A percentile compares a stretch with the other conserved stretches of the same genome.
Evolutionary conservation across 92 coral and sea anemone species (phyloP).

Genomic region (Actinostola sp.): DNA sequence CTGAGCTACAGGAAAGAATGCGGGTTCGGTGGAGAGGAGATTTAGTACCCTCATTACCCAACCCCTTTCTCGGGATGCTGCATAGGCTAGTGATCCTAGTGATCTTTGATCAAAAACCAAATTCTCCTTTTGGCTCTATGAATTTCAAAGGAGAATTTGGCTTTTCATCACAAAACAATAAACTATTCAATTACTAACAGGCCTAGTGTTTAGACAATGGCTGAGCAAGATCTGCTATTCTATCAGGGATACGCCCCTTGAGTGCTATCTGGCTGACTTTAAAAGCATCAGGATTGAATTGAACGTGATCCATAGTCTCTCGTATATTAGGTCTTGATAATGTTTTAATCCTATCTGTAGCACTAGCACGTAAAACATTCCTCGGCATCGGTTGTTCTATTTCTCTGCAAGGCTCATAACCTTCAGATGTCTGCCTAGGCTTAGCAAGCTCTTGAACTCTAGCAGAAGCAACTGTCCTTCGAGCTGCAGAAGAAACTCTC

Average conservation of each 20-base stretch:
- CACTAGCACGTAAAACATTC: conserved; percentile 76
- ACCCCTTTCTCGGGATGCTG: too few species aligned
- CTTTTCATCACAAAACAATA: too few species aligned
- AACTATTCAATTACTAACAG: too few species aligned
- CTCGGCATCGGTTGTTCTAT: conserved; percentile 71
- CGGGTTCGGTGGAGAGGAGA: too few species aligned
- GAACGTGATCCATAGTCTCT: conserved; percentile 90
- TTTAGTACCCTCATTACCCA: too few species aligned
- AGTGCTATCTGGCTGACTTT: conserved; percentile 83
- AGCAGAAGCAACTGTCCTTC: conserved; percentile 79
- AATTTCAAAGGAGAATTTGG: too few species aligned
- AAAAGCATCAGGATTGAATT: conserved; percentile 93
- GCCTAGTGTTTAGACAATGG: conserved; percentile 63
- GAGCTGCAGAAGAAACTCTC: conserved; percentile 82
- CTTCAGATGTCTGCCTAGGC: conserved; percentile 79
- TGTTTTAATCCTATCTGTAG: conserved; percentile 81
- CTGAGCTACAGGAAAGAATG: too few species aligned
- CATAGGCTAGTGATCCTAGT: too few species aligned
- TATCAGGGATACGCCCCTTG: conserved; percentile 71
- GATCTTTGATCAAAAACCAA: too few species aligned
- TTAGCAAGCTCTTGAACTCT: conserved; percentile 83
- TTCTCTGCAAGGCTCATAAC: conserved; percentile 73
- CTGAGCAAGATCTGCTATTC: conserved; percentile 87
- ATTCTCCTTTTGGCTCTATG: too few species aligned
- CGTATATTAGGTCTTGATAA: conserved; percentile 79